Evolutionary conservation across 1,140 invertebrate species (phyloP).

Genomic region (Heliconius eleuchia): DNA sequence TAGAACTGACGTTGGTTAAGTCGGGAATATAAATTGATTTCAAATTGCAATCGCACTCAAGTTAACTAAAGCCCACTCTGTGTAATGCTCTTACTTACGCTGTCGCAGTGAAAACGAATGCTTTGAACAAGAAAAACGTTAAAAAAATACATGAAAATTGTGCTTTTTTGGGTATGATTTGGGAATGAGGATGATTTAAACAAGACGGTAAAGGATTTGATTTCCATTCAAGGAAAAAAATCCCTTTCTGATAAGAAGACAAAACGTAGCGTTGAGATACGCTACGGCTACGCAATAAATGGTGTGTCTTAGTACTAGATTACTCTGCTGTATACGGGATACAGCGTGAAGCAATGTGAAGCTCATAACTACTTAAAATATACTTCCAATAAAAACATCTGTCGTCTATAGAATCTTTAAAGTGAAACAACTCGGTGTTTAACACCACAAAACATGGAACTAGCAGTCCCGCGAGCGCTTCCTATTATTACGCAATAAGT

Average conservation of each 20-base stretch:
- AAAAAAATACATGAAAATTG: background rate
- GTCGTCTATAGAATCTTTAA: too few species aligned
- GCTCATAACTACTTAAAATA: too few species aligned
- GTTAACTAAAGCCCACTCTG: slow-evolving; percentile 9
- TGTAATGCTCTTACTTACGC: background rate
- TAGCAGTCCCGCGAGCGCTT: background rate
- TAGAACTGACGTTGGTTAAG: background rate
- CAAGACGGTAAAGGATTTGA: background rate
- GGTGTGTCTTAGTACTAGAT: background rate
- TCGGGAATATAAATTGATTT: background rate
- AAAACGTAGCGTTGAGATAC: background rate
- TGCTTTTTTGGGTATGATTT: background rate
- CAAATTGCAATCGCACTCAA: slow-evolving; percentile 10
- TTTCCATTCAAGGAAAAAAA: background rate
- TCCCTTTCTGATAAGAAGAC: background rate
- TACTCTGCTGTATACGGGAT: background rate
- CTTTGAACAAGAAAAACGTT: background rate
- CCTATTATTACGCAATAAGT: background rate
- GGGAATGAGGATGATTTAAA: background rate
- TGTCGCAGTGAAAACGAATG: background rate
- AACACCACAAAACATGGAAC: background rate
- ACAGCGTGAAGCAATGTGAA: background rate
- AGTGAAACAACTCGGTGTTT: too few species aligned
- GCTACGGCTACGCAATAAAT: background rate
- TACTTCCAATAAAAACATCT: too few species aligned